Evolutionary conservation across 2,888 invertebrate genomes (phyloP), one percentile per base, ranked within the genome.

Genomic region (Smittia sp.): DNA sequence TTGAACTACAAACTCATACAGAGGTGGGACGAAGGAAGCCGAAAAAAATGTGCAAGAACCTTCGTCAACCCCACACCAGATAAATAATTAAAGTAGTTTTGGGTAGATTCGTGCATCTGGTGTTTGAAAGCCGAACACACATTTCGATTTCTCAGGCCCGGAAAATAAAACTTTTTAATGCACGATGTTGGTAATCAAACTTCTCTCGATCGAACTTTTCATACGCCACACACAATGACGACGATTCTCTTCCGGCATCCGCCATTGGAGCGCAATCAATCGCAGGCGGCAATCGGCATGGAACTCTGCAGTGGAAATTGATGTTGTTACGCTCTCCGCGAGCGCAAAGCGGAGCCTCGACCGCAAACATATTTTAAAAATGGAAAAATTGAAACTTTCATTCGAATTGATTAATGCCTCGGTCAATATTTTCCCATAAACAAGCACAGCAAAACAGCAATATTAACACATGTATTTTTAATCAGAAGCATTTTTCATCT

Each of bases 401-500:
- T 63, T 63, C 63, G 63, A 27, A 11, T 46, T 63, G 63, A 63
- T 63, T 63, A 63, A 63, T 63, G 27, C 22, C 22, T 63, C 15
- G 63, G 63, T 63, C 63, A 63, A 27, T 63, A 20, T 63, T 25
- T 25, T n/a, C 58, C 22, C 58, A 58, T 58, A 58, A n/a, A 58
- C 58, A 58, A 58, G 58, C 58, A 46, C n/a, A 3, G 58, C n/a
- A 18, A 58, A 58, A 58, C 58, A 58, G 9, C 27, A 63, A 63
- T 22, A 63, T 27, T 25, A 63, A 63, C 63, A 63, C 63, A 63
- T 63, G 63, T 63, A 20, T 58, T 46, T 46, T 46, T 46, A 46
- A 46, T 46, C 46, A 46, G 46, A 46, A 13, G 46, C 15, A 46
- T 46, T 46, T 46, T 46, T 46, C 46, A 46, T 46, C 46, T 46